phyloP scores from a whole-genome alignment of 2,888 invertebrate species.

The Melanostoma mellinum region DNA sequence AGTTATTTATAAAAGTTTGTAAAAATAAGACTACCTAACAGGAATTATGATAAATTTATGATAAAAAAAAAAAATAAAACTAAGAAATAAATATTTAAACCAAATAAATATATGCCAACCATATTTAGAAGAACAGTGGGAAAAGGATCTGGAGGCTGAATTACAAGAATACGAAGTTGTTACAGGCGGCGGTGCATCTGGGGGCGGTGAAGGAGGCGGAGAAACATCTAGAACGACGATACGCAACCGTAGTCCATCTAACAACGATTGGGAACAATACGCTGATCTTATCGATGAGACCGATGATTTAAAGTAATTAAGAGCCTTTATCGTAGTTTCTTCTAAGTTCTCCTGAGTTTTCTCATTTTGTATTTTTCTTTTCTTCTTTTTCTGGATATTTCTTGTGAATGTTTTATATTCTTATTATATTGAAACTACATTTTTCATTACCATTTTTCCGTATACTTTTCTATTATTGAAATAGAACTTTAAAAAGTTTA shows the following conservation, averaged over 20 bases:
- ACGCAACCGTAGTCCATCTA: constrained; percentile 79
- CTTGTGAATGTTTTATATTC: constrained; percentile 56
- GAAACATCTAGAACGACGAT: constrained; percentile 78
- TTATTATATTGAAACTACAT: constrained; percentile 34
- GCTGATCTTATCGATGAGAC: constrained; percentile 82
- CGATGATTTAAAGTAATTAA: constrained; percentile 83
- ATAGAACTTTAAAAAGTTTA: constrained; percentile 80
- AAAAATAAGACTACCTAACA: constrained; percentile 54
- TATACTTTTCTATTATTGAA: constrained; percentile 28
- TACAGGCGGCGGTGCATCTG: constrained; percentile 82
- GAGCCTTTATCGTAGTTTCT: constrained; percentile 82
- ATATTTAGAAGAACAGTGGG: constrained; percentile 93
- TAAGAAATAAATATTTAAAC: constrained; percentile 28
- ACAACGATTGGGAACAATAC: constrained; percentile 82
- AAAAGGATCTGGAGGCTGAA: constrained; percentile 97
- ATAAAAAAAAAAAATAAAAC: constrained; percentile 33
- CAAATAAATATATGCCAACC: constrained; percentile 68
- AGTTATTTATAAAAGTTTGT: constrained; percentile 56
- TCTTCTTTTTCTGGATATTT: constrained; percentile 75
- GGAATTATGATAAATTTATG: constrained; percentile 54
- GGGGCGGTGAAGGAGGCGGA: constrained; percentile 72
- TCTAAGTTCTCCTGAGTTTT: constrained; percentile 81
- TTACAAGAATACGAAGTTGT: constrained; percentile 97
- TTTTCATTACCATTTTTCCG: constrained; percentile 14
- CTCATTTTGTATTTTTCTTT: constrained; percentile 74